Evolutionary conservation across 2,113 vertebrate genomes (phyloP).

Genomic region (Henicopernis longicauda): DNA sequence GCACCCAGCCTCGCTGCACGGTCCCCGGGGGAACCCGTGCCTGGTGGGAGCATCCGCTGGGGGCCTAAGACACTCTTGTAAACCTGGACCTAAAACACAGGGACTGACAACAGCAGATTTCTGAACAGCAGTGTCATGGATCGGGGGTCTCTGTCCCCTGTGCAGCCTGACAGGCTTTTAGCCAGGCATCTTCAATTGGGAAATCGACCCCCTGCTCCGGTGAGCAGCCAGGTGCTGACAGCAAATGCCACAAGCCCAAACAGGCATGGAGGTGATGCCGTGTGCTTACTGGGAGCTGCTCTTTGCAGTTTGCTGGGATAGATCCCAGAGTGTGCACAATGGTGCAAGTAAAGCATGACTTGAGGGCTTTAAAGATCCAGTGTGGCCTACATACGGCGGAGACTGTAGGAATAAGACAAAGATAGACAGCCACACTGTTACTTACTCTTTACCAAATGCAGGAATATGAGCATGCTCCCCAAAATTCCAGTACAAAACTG

Average conservation of each 20-base stretch:
- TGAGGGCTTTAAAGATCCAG: background rate
- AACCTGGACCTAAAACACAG: background rate
- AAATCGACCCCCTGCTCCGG: rapidly evolving
- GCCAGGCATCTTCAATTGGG: background rate
- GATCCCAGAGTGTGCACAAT: rapidly evolving
- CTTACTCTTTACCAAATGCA: background rate
- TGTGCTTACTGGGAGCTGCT: background rate
- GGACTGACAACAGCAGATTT: background rate
- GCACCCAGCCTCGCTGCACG: rapidly evolving
- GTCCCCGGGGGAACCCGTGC: rapidly evolving
- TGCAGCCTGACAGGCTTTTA: background rate
- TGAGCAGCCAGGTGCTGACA: background rate
- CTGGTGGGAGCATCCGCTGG: background rate
- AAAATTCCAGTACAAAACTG: background rate
- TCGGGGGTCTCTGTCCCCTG: background rate
- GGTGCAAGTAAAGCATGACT: background rate
- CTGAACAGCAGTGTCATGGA: background rate
- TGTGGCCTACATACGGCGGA: rapidly evolving
- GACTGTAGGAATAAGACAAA: background rate
- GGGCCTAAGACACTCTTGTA: background rate
- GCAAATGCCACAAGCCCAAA: background rate
- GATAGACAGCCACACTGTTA: rapidly evolving
- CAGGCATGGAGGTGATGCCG: rapidly evolving
- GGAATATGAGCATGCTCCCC: background rate
- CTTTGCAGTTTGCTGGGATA: background rate